A percentile compares a stretch with the other conserved stretches of the same genome.
Conservation (phyloP, 2,888 invertebrate genomes). For the Polyommatus iphigenia region DNA sequence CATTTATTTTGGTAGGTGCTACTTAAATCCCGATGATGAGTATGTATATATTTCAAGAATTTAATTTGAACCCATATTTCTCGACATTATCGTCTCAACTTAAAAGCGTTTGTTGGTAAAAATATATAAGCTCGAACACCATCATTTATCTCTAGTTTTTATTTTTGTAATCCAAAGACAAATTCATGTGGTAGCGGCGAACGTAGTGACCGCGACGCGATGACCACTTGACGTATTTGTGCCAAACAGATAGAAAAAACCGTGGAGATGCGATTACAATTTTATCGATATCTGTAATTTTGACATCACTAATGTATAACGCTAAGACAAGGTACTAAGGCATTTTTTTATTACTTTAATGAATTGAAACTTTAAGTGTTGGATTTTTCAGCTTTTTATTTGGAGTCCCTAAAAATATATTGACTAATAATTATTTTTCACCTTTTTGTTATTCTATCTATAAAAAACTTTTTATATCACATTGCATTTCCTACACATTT, state of each 20-base stretch:
- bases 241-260: slow-evolving; percentile 44
- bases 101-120: slow-evolving; percentile 18
- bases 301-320: neutral
- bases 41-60: slow-evolving; percentile 1
- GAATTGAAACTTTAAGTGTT: no score
- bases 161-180: slow-evolving; percentile 42
- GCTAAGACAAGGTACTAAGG: neutral
- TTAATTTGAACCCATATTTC: slow-evolving; percentile 2
- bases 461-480: no score
- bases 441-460: no score
- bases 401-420: no score
- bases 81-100: neutral
- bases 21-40: neutral
- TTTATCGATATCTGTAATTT: neutral
- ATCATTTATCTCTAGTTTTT: slow-evolving; percentile 37
- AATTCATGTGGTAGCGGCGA: slow-evolving; percentile 42
- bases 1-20: neutral
- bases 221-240: slow-evolving; percentile 47
- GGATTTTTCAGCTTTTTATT: no score
- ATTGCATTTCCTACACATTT: neutral
- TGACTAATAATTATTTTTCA: no score
- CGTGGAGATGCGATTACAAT: slow-evolving; percentile 43
- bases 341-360: neutral
- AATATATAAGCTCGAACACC: slow-evolving; percentile 13
- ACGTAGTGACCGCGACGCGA: slow-evolving; percentile 40